A percentile compares a stretch with the other conserved stretches of the same genome.
These are phyloP conservation scores for Bembecia ichneumoniformis DNA, from an alignment of 2,888 invertebrate genomes.

Conservation along the genomic window DNA sequence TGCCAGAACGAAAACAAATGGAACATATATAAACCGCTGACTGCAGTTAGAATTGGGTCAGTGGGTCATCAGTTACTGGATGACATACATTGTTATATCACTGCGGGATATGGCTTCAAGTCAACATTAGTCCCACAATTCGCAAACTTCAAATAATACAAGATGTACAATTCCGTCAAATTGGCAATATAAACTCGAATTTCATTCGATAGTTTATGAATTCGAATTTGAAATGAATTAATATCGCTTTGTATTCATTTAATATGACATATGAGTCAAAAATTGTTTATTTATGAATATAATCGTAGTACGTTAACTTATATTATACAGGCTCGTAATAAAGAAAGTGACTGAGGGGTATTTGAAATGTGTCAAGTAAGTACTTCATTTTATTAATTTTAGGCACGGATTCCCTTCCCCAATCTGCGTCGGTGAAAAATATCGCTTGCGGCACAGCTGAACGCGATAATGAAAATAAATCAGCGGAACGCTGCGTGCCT, in stretches of 20 bases:
- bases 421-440: slow-evolving; percentile 33
- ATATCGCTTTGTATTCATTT: too few species aligned
- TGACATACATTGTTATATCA: slow-evolving; percentile 64
- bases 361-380: background rate
- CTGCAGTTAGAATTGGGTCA: slow-evolving; percentile 64
- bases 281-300: too few species aligned
- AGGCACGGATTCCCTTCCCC: slow-evolving; percentile 22
- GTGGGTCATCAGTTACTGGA: slow-evolving; percentile 53
- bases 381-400: slow-evolving; percentile 34
- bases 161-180: too few species aligned
- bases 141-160: slow-evolving; percentile 8
- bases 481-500: slow-evolving; percentile 30
- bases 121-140: slow-evolving; percentile 36
- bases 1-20: slow-evolving; percentile 63
- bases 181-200: too few species aligned
- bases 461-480: slow-evolving; percentile 51
- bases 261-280: too few species aligned
- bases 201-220: background rate
- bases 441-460: slow-evolving; percentile 31
- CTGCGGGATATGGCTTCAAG: slow-evolving; percentile 50
- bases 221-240: too few species aligned
- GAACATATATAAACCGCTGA: slow-evolving; percentile 43
- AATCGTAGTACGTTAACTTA: too few species aligned
- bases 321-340: background rate
- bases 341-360: slow-evolving; percentile 13